Conservation (phyloP, 2,888 invertebrate species). For the Pecten maximus region DNA sequence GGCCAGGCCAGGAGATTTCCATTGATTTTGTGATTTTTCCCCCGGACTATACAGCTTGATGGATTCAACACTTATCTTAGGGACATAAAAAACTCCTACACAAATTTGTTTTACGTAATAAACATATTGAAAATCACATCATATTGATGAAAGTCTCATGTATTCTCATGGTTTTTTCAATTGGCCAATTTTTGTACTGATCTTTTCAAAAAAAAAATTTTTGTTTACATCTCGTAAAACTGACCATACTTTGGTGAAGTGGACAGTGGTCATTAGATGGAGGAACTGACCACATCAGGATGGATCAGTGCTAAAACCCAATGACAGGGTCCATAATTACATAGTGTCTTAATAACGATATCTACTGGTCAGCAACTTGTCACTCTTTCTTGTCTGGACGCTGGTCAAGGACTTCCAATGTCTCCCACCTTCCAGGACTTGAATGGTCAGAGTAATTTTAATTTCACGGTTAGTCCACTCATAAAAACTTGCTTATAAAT, state of each 20-base stretch:
- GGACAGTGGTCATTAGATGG: not conserved
- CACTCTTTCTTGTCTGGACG: not conserved
- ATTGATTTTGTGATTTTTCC: not conserved
- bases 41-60: not conserved
- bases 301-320: constrained; percentile 11
- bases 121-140: not conserved
- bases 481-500: not conserved
- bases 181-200: not conserved
- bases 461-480: not conserved
- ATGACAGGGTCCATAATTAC: constrained; percentile 27
- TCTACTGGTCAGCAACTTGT: not conserved
- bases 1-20: not conserved
- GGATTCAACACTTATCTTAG: not conserved
- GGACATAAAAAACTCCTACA: not conserved
- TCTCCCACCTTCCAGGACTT: not conserved
- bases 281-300: constrained; percentile 11
- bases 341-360: not conserved
- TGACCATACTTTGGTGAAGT: not conserved
- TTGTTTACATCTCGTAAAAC: not conserved
- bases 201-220: not conserved
- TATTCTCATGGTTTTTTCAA: not conserved
- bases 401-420: constrained; percentile 21
- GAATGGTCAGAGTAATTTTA: not conserved
- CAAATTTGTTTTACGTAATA: not conserved
- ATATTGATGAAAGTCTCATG: too few species aligned